Evolutionary conservation across 2,113 vertebrate genomes (phyloP).

Genomic region (Jaculus jaculus): DNA sequence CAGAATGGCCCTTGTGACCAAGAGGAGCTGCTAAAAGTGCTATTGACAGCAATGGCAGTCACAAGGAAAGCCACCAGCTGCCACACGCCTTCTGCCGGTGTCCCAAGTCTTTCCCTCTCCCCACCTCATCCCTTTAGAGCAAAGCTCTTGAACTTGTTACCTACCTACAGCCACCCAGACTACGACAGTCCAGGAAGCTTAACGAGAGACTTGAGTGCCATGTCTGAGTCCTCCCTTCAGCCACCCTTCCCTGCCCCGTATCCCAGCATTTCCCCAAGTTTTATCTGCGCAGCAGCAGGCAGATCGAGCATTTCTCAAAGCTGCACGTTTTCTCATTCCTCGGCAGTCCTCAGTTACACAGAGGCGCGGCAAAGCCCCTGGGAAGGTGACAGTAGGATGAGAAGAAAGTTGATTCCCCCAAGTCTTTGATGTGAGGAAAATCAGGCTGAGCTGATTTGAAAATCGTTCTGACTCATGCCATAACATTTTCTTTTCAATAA

Average conservation of each 20-base stretch:
- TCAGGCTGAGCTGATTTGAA: slow-evolving; percentile 54
- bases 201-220: not conserved
- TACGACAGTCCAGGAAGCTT: not conserved
- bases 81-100: not conserved
- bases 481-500: slow-evolving; percentile 41
- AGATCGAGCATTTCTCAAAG: not conserved
- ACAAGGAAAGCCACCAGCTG: not conserved
- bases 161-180: not conserved
- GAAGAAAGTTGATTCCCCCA: slow-evolving; percentile 13
- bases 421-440: slow-evolving; percentile 60
- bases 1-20: not conserved
- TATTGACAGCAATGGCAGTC: not conserved
- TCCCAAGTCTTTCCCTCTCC: not conserved
- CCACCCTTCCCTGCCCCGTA: not conserved
- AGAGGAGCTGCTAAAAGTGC: not conserved
- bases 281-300: not conserved
- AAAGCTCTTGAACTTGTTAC: not conserved
- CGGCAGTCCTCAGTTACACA: not conserved
- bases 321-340: not conserved
- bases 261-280: not conserved
- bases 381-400: not conserved
- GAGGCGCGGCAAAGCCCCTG: not conserved
- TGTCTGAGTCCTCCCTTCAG: not conserved
- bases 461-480: slow-evolving; percentile 12
- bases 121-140: not conserved